phyloP scores from a whole-genome alignment of 1,140 invertebrate genomes.

The Aethina tumida region DNA sequence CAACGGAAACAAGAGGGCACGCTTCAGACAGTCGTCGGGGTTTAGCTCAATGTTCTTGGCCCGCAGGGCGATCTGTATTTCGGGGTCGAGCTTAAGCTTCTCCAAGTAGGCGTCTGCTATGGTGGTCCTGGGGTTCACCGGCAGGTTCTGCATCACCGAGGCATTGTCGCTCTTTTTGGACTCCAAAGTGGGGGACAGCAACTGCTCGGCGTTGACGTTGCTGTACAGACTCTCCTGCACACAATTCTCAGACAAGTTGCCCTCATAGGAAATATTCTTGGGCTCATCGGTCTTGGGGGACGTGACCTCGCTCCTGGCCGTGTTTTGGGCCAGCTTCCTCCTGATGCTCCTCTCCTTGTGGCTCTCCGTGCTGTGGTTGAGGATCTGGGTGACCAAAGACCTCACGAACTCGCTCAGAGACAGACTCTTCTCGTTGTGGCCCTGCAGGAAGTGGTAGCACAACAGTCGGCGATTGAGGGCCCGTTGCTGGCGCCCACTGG shows the following conservation, averaged over 20 bases:
- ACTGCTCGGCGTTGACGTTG: conserved; percentile 26
- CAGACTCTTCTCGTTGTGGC: conserved; percentile 49
- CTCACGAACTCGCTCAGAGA: conserved; percentile 75
- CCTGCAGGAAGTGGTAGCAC: conserved; percentile 76
- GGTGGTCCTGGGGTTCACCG: conserved; percentile 49
- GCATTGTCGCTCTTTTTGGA: conserved; percentile 19
- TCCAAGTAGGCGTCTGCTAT: conserved; percentile 75
- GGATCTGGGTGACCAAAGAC: conserved; percentile 71
- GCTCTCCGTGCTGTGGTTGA: conserved; percentile 48
- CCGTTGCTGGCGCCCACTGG: conserved; percentile 55
- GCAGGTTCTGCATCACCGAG: conserved; percentile 46
- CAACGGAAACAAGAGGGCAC: conserved; percentile 76
- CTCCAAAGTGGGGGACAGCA: conserved; percentile 23
- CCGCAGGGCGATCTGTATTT: conserved; percentile 59
- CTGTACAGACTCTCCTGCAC: conserved; percentile 29
- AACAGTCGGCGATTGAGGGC: conserved; percentile 65
- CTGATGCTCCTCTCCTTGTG: conserved; percentile 31
- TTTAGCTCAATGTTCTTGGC: conserved; percentile 67
- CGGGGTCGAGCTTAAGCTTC: conserved; percentile 62
- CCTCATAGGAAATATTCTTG: conserved; percentile 21
- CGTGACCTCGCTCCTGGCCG: conserved; percentile 14
- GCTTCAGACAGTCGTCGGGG: conserved; percentile 85
- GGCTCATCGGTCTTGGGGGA: conserved; percentile 15
- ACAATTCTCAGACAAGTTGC: conserved; percentile 18
- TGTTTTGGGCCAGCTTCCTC: conserved; percentile 24